Evolutionary conservation across 2,797 vertebrate species (phyloP), one percentile per base, ranked within the genome.

Genomic region (Pangasius larnaudii): DNA sequence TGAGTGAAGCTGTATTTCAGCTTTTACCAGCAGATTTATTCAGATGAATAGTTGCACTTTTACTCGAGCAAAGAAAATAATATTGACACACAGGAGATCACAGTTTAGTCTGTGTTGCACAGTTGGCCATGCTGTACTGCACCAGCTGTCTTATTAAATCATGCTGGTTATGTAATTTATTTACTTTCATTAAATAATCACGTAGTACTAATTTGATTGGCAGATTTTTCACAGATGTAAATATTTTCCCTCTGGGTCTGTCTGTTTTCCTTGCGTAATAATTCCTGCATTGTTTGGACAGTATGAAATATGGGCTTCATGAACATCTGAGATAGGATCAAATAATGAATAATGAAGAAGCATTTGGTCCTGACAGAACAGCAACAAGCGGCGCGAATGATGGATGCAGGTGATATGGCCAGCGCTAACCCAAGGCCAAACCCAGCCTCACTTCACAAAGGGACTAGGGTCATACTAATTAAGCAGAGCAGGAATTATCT

Each of bases 231-330:
- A 39, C 71, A 63, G 46, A 63, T 84, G 59, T 36, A 46, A 79
- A 67, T 79, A 67, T 67, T 79, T 65, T 18, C 74, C 39, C 49
- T 7, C 30, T 14, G 67, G 5, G 33, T 56, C 30, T 72, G 84
- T 13, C 5, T 24, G 63, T 84, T 33, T 69, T 19, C 22, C 24
- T 84, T 61, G 51, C 53, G 82, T 82, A n/a, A 30, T 74, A 71
- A 87, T 75, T 63, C 42, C 11, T 77, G 46, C 59, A 18, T 67
- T 22, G 30, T 65, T 77, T 39, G 30, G 59, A 36, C 56, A 53
- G 67, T 24, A 83, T 87, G 67, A 83, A 87, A 83, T 87, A 87
- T 83, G 33, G 39, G 86, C 19, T 22, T 61, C n/a, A 27, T 39
- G 59, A 72, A 77, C 46, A 56, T 67, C 59, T 77, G 59, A 78